Conservation (phyloP, 2,797 vertebrate genomes). For the Limnodromus scolopaceus region DNA sequence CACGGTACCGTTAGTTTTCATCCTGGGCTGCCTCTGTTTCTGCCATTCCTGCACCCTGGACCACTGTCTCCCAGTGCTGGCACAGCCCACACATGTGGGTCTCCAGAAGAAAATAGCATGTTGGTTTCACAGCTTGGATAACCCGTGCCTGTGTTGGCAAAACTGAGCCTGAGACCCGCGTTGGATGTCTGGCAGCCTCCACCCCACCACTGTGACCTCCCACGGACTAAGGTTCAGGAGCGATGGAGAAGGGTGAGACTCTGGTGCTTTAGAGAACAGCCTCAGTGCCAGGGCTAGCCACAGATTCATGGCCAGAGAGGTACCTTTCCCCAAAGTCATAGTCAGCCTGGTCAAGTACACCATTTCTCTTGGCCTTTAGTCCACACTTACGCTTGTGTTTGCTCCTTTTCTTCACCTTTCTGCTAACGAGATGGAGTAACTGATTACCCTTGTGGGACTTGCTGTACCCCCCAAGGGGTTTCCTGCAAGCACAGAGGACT, state of each 20-base stretch:
- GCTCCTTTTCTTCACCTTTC: neutral
- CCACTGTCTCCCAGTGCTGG: neutral
- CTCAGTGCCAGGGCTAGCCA: neutral
- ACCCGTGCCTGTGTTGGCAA: neutral
- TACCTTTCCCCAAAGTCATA: neutral
- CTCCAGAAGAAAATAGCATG: neutral
- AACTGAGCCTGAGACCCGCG: neutral
- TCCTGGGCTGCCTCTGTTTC: rapidly evolving
- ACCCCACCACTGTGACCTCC: neutral
- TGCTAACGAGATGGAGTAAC: neutral
- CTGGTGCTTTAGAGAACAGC: neutral
- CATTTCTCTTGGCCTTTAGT: neutral
- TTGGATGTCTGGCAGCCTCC: neutral
- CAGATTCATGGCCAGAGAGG: neutral
- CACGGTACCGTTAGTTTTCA: neutral
- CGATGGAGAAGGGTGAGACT: neutral
- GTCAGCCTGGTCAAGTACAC: neutral
- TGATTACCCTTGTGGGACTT: neutral
- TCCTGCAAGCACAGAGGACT: neutral
- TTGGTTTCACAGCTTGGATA: neutral
- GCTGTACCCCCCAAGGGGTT: neutral
- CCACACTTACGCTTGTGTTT: neutral
- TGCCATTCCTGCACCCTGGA: neutral
- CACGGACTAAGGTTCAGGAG: neutral
- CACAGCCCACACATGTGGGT: neutral